Evolutionary conservation across 2,113 vertebrate species (phyloP).

Genomic region (Brienomyrus longianalis): DNA sequence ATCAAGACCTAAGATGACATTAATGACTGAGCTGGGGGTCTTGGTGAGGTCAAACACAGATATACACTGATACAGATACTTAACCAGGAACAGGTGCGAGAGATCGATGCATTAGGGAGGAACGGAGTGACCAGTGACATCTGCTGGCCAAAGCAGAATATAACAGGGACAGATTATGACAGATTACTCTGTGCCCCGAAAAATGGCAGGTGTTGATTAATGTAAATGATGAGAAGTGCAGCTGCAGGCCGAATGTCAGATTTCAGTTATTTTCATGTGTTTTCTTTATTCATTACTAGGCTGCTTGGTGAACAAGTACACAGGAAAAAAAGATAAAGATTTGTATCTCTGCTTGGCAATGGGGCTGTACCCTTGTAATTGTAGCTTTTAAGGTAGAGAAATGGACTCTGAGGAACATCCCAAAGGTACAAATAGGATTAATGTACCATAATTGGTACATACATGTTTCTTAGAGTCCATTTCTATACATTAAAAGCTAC

Average conservation of each 20-base stretch:
- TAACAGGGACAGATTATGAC: background rate
- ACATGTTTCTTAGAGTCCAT: too few relatives aligned
- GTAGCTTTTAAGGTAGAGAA: too few relatives aligned
- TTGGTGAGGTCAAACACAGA: background rate
- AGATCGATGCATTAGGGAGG: background rate
- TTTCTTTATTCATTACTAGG: background rate
- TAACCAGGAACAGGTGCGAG: background rate
- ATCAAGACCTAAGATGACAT: background rate
- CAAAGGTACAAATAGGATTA: too few relatives aligned
- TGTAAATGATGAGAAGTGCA: background rate
- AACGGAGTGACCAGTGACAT: background rate
- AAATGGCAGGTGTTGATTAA: background rate
- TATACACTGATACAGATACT: background rate
- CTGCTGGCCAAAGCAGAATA: background rate
- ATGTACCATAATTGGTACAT: too few relatives aligned
- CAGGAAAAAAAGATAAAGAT: too few relatives aligned
- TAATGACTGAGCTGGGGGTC: background rate
- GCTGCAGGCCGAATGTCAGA: background rate
- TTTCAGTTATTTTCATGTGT: background rate
- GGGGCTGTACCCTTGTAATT: too few relatives aligned
- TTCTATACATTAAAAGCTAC: too few relatives aligned
- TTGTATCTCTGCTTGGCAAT: too few relatives aligned
- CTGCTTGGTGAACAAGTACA: background rate
- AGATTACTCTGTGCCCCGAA: background rate
- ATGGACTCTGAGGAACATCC: too few relatives aligned